These are phyloP conservation scores for Pithys albifrons DNA, from an alignment of 2,113 vertebrate genomes.

Conservation along the genomic window DNA sequence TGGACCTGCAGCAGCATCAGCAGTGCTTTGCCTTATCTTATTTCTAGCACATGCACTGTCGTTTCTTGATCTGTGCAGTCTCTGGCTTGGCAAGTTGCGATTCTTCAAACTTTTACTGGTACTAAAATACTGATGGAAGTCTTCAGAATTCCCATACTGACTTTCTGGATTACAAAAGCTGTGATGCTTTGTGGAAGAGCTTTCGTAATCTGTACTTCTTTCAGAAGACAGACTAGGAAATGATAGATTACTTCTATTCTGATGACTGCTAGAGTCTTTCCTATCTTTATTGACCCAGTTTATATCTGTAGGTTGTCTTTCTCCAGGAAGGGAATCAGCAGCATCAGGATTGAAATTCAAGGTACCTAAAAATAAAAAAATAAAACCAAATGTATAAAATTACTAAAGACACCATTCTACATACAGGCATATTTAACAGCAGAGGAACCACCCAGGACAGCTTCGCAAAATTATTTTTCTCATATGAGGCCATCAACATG, in stretches of 20 bases:
- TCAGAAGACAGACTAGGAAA: constrained; percentile 70
- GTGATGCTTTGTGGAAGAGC: constrained; percentile 58
- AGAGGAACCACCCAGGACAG: neutral
- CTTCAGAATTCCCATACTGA: constrained; percentile 68
- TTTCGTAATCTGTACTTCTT: constrained; percentile 64
- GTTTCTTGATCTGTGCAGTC: constrained; percentile 78
- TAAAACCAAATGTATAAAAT: neutral
- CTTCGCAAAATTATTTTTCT: neutral
- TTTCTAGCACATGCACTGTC: constrained; percentile 66
- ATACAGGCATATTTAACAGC: rapidly evolving
- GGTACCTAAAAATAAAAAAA: constrained; percentile 63
- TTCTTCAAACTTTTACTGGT: constrained; percentile 73
- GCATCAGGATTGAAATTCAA: constrained; percentile 79
- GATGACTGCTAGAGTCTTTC: constrained; percentile 74
- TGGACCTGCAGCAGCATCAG: constrained; percentile 42
- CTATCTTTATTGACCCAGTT: constrained; percentile 77
- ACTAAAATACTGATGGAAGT: constrained; percentile 68
- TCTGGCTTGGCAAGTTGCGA: constrained; percentile 73
- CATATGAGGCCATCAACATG: neutral
- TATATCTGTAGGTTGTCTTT: constrained; percentile 69
- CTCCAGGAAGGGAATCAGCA: constrained; percentile 74
- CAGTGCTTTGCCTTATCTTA: constrained; percentile 59
- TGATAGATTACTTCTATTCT: constrained; percentile 66
- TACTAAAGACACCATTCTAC: neutral
- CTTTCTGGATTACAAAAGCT: constrained; percentile 57